A percentile compares a stretch with the other conserved stretches of the same genome.
Conservation (phyloP, 1,140 invertebrate genomes). For the Cherax destructor region DNA sequence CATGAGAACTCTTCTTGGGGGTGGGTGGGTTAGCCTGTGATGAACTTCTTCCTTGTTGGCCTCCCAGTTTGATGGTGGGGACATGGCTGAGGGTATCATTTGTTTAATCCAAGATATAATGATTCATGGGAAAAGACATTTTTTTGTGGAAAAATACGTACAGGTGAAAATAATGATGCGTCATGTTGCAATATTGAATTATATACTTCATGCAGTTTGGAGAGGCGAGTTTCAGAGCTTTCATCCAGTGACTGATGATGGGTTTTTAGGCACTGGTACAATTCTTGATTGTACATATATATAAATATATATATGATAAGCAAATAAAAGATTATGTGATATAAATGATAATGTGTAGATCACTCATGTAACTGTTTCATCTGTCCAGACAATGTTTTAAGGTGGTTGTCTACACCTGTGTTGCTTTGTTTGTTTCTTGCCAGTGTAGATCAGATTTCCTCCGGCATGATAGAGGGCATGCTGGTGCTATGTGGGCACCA, state of each 20-base stretch:
- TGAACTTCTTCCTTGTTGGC: slow-evolving; percentile 50
- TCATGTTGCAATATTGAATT: slow-evolving; percentile 36
- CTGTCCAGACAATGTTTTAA: slow-evolving; percentile 60
- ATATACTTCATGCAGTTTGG: slow-evolving; percentile 29
- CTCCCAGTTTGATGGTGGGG: slow-evolving; percentile 13
- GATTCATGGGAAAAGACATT: background rate
- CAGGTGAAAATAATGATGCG: slow-evolving; percentile 1
- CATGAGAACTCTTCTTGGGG: slow-evolving; percentile 7
- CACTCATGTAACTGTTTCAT: slow-evolving; percentile 60
- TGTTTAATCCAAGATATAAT: slow-evolving; percentile 36
- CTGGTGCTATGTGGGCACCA: slow-evolving; percentile 24
- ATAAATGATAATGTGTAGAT: slow-evolving; percentile 59
- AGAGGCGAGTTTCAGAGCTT: slow-evolving; percentile 50
- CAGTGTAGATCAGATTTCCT: slow-evolving; percentile 29
- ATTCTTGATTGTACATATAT: slow-evolving; percentile 60
- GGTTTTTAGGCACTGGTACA: slow-evolving; percentile 58
- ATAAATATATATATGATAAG: slow-evolving; percentile 58
- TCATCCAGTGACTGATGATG: slow-evolving; percentile 59
- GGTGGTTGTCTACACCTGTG: slow-evolving; percentile 60
- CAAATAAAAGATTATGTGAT: slow-evolving; percentile 61
- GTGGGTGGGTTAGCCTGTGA: slow-evolving; percentile 45
- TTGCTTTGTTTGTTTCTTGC: slow-evolving; percentile 65
- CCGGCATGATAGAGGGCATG: slow-evolving; percentile 37
- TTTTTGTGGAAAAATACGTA: background rate
- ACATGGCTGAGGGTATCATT: slow-evolving; percentile 8